Base-by-base conservation (phyloP, 1,140 invertebrate species). In the Apis florea region DNA sequence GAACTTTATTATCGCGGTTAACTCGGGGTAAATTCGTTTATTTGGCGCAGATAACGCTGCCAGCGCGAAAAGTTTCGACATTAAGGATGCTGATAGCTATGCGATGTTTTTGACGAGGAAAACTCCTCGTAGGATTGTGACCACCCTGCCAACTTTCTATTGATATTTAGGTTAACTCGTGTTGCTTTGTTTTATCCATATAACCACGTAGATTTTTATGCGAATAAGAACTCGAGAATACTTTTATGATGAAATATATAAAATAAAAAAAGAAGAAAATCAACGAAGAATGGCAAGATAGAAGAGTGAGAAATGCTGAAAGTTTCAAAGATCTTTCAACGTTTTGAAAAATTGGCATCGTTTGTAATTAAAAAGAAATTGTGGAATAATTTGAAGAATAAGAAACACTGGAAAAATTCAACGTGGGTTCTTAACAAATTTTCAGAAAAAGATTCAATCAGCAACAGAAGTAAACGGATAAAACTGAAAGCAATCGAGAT, bases 11-110 rank as follows among this genome's bases (percentile, higher is more conserved):
- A 86, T 86, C 85, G n/a, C 71, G 31, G 31, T 67, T 83, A 86
- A 86, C 85, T 86, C 81, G 58, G 51, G 67, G 63, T 76, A 73
- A 86, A 86, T 86, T 86, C 84, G 84, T 86, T 86, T 85, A 86
- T 86, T 86, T 86, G 85, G 81, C 85, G 83, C 61, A 83, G 80
- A 86, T 86, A 86, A 71, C 71, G 61, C 70, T 61, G 67, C 59
- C 69, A 51, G 64, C 40, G n/a, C 66, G 31, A 47, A 72, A 86
- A 86, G 75, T 86, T 86, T 83, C 79, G 79, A 47, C 85, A 76
- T 86, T 86, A 86, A 86, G 76, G 75, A 72, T 71, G 63, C 84
- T 72, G 85, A 86, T 86, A 86, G 84, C 85, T 72, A 79, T 72
- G 81, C 69, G 76, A 86, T 70, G 81, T 82, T 85, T 86, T 86